phyloP scores from a whole-genome alignment of 2,113 vertebrate species.

The Xiphophorus couchianus region DNA sequence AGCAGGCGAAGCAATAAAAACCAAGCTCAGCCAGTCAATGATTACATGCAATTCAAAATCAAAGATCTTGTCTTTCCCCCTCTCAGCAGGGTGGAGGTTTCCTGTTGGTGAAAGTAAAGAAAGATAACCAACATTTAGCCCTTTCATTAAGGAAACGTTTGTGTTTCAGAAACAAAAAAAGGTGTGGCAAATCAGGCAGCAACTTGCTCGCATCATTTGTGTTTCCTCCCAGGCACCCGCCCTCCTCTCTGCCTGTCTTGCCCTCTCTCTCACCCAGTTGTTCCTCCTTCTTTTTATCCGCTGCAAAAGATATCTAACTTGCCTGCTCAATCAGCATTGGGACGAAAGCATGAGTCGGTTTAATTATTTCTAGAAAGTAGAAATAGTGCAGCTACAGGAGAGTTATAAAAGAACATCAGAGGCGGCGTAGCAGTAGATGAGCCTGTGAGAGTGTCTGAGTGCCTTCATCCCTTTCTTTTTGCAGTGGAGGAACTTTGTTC shows the following conservation, averaged over 20 bases:
- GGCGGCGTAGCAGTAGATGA: neutral
- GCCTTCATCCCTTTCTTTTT: constrained; percentile 35
- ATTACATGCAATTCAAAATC: neutral
- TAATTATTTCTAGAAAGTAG: neutral
- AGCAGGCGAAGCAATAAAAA: neutral
- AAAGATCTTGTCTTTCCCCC: neutral
- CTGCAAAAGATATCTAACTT: constrained; percentile 47
- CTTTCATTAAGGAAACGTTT: neutral
- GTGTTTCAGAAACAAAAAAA: neutral
- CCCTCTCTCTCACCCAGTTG: constrained; percentile 11
- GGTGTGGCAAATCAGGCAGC: neutral
- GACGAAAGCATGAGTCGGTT: rapidly evolving
- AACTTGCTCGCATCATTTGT: neutral
- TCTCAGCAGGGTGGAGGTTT: neutral
- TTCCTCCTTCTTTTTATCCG: constrained; percentile 31
- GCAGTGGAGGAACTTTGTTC: constrained; percentile 41
- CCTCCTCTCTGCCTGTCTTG: neutral
- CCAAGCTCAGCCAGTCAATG: neutral
- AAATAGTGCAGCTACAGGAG: neutral
- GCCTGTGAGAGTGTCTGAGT: neutral
- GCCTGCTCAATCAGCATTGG: neutral
- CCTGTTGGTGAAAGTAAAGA: neutral
- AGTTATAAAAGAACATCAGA: neutral
- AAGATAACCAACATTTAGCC: too few species aligned
- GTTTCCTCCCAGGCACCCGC: constrained; percentile 15